A percentile compares a stretch with the other conserved stretches of the same genome.
Evolutionary conservation across 2,113 vertebrate genomes (phyloP).

Genomic region (Ariopsis seemanni): DNA sequence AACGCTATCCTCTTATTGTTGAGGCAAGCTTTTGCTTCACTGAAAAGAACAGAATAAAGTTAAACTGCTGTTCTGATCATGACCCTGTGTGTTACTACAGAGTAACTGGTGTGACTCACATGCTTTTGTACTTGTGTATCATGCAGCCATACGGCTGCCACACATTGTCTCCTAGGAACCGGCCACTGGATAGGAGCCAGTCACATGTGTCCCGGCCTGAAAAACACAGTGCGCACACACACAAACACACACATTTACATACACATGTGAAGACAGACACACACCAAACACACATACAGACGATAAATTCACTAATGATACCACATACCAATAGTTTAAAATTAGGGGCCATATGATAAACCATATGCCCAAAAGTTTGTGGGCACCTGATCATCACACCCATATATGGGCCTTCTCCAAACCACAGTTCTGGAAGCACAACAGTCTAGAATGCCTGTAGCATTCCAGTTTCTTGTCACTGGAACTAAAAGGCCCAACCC

Average conservation of each 20-base stretch:
- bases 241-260: neutral
- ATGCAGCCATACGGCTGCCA: constrained; percentile 99
- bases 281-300: neutral
- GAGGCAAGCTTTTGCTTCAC: constrained; percentile 92
- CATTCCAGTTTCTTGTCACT: neutral
- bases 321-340: neutral
- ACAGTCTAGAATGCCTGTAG: neutral
- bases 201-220: constrained; percentile 91
- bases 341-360: neutral
- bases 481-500: neutral
- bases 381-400: neutral
- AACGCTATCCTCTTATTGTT: constrained; percentile 84
- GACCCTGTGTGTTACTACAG: neutral
- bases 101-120: constrained; percentile 72
- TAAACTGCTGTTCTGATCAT: neutral
- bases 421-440: neutral
- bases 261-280: neutral
- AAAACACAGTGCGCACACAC: neutral
- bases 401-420: neutral
- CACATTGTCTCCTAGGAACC: constrained; percentile 91
- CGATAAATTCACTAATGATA: neutral
- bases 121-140: constrained; percentile 96
- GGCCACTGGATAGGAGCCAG: constrained; percentile 91
- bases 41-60: constrained; percentile 69
- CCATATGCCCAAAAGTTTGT: neutral